Evolutionary conservation across 2,888 invertebrate species (phyloP).

Genomic region (Thecocarcelia acutangulata): DNA sequence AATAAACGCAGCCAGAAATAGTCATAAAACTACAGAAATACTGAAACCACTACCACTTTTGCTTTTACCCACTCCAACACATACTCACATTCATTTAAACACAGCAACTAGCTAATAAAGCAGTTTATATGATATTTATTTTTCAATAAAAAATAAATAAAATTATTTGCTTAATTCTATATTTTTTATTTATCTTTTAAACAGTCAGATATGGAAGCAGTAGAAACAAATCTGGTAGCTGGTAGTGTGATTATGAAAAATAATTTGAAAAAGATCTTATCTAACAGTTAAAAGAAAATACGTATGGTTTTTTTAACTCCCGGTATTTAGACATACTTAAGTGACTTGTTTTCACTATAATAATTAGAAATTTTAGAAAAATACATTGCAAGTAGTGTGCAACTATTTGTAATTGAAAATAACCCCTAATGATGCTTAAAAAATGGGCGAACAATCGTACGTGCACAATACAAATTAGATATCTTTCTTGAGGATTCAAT

Average conservation of each 20-base stretch:
- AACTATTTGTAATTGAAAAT: too few species aligned
- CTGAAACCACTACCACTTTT: slow-evolving; percentile 15
- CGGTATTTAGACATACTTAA: neutral
- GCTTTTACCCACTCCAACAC: slow-evolving; percentile 10
- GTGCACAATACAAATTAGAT: too few species aligned
- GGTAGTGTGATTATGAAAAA: slow-evolving; percentile 59
- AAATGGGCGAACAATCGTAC: too few species aligned
- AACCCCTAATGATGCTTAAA: too few species aligned
- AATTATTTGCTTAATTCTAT: slow-evolving; percentile 49
- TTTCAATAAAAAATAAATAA: slow-evolving; percentile 46
- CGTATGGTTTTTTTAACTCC: too few species aligned
- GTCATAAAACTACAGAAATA: slow-evolving; percentile 30
- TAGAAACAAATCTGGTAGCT: slow-evolving; percentile 57
- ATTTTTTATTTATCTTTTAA: slow-evolving; percentile 57
- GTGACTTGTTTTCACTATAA: too few species aligned
- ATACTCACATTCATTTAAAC: neutral
- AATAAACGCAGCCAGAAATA: slow-evolving; percentile 38
- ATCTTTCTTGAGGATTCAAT: too few species aligned
- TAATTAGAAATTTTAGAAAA: too few species aligned
- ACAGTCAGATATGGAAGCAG: neutral
- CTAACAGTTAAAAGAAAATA: slow-evolving; percentile 26
- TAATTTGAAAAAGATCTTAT: slow-evolving; percentile 50
- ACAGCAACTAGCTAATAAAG: slow-evolving; percentile 63
- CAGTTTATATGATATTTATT: slow-evolving; percentile 66
- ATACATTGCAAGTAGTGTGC: too few species aligned